phyloP scores from a whole-genome alignment of 2,797 vertebrate species.

The Podarcis siculus region DNA sequence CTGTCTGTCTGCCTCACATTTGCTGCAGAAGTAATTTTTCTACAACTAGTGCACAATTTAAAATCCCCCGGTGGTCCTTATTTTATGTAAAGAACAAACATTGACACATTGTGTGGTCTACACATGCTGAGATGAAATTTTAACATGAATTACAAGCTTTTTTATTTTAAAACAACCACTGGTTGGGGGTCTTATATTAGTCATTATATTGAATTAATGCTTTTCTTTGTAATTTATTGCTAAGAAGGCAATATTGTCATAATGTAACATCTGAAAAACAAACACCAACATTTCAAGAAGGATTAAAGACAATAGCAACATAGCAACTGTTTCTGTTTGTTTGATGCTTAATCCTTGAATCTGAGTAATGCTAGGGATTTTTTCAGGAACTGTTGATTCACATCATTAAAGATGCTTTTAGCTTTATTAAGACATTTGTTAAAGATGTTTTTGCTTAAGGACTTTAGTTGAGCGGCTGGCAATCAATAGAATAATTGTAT shows the following conservation, averaged over 20 bases:
- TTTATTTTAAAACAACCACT: not conserved
- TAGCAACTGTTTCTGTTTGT: not conserved
- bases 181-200: conserved; percentile 6
- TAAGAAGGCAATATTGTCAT: conserved; percentile 19
- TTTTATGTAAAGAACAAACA: conserved; percentile 57
- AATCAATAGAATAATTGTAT: not conserved
- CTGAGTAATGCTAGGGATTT: not conserved
- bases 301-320: not conserved
- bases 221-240: conserved; percentile 26
- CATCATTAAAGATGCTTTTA: not conserved
- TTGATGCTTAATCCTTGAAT: not conserved
- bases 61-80: conserved; percentile 44
- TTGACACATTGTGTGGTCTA: conserved; percentile 43
- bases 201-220: conserved; percentile 31
- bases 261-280: conserved; percentile 12
- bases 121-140: conserved; percentile 43
- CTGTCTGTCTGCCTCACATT: conserved; percentile 36
- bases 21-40: conserved; percentile 41
- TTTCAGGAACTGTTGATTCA: not conserved
- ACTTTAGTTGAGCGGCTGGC: not conserved
- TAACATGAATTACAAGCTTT: conserved; percentile 31
- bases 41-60: conserved; percentile 40
- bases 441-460: not conserved
- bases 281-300: not conserved
- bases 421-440: not conserved